These are phyloP conservation scores for Gouania willdenowi DNA, from an alignment of 2,797 vertebrate species.

Conservation along the genomic window DNA sequence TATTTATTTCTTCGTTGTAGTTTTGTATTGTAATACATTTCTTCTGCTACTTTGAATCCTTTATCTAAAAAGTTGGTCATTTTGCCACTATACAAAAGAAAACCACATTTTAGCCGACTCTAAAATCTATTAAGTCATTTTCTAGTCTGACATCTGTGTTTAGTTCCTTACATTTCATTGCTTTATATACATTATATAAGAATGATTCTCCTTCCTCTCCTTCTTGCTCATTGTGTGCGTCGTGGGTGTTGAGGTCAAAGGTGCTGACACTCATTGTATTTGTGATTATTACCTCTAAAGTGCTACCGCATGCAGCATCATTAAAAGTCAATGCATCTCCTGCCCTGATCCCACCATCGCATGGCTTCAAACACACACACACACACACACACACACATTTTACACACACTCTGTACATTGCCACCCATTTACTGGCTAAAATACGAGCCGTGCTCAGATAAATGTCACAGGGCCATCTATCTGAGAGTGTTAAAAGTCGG, in stretches of 20 bases:
- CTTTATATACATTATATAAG: too few relatives aligned
- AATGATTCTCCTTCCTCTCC: too few relatives aligned
- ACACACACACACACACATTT: conserved; percentile 32
- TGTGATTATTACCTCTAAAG: conserved; percentile 61
- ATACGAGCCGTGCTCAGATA: conserved; percentile 62
- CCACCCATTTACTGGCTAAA: conserved; percentile 62
- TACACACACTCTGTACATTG: conserved; percentile 43
- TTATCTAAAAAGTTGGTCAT: too few relatives aligned
- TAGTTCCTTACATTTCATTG: too few relatives aligned
- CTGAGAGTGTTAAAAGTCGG: conserved; percentile 64
- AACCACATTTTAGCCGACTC: too few relatives aligned
- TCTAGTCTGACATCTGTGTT: too few relatives aligned
- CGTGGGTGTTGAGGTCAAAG: conserved; percentile 33
- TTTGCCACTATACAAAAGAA: too few relatives aligned
- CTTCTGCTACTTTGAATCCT: too few relatives aligned
- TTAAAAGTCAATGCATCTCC: conserved; percentile 65
- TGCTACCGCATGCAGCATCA: conserved; percentile 51
- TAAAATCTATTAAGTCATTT: too few relatives aligned
- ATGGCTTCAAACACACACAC: conserved; percentile 26
- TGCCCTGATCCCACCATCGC: conserved; percentile 1
- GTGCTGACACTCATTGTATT: conserved; percentile 48
- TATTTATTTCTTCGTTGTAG: too few relatives aligned
- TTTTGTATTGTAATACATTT: too few relatives aligned
- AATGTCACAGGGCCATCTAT: conserved; percentile 72
- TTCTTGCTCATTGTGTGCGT: not conserved